phyloP scores from a whole-genome alignment of 37 sponge, comb jelly and placozoan genomes.

The Eunapius fragilis region DNA sequence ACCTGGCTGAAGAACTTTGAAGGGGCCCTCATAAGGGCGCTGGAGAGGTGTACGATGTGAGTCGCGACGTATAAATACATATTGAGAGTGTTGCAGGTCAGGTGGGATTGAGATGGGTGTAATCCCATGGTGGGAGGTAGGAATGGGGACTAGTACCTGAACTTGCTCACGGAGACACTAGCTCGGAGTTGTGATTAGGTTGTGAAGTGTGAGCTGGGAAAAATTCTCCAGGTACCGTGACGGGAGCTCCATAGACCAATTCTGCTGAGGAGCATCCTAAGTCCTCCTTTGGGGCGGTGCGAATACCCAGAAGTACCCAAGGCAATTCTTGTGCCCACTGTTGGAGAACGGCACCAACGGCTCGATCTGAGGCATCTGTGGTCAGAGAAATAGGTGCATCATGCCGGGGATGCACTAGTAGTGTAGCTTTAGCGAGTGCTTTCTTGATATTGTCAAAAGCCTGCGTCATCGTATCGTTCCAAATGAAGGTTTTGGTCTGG shows the following conservation, averaged over 20 bases:
- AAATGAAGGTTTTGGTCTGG: not conserved
- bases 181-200: too few species aligned
- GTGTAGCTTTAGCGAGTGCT: constrained; percentile 28
- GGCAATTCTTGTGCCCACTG: too few species aligned
- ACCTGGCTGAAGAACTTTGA: constrained; percentile 16
- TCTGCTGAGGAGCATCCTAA: too few species aligned
- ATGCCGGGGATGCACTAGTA: constrained; percentile 1
- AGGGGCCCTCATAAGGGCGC: constrained; percentile 49
- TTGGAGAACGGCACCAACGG: constrained; percentile 34
- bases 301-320: too few species aligned
- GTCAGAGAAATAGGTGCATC: constrained; percentile 18
- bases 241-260: too few species aligned
- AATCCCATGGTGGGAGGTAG: too few species aligned
- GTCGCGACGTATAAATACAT: constrained; percentile 19
- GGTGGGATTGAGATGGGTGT: too few species aligned
- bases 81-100: not conserved
- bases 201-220: too few species aligned
- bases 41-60: constrained; percentile 27
- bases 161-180: too few species aligned
- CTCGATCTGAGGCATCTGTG: constrained; percentile 28
- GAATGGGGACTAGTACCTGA: too few species aligned
- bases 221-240: too few species aligned
- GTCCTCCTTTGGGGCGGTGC: too few species aligned
- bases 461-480: constrained; percentile 1
- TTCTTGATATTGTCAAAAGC: constrained; percentile 27